Base-by-base conservation (phyloP, 2,888 invertebrate species). In the Labia minor region DNA sequence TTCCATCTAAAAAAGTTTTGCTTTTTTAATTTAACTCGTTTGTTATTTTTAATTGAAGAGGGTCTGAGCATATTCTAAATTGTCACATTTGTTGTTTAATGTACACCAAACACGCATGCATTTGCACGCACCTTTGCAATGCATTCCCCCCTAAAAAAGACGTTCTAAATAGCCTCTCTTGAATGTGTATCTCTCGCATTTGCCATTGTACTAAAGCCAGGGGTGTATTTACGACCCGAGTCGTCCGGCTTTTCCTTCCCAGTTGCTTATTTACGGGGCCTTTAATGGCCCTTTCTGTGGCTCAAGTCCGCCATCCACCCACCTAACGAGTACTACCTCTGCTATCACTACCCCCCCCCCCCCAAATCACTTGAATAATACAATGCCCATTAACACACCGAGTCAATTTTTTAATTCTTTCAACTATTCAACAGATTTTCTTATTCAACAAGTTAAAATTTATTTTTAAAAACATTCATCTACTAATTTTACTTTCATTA, bases 281-380 rank as follows among this genome's bases (percentile, higher is more conserved):
- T 16, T 49, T 49, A 49, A 49, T 49, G 49, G 49, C 6, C 16
- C 49, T 16, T 14, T 49, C 8, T 14, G 49, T 49, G 49, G 49
- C n/a, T 49, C 49, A 49, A 16, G 49, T 4, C 49, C n/a, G 4
- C 8, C 26, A 26, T 26, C 26, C 26, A 26, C 26, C 26, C 3
- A 26, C 26, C 26, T 26, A 26, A 26, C 26, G 26, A 26, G 26
- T 26, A 26, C 26, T 26, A 26, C 26, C 26, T 26, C 8, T 8
- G 8, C 26, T 8, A 3, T 8, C 26, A 26, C 26, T 8, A 26
- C 26, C 8, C 26, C n/a, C n/a, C 3, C 26, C 26, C 26, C 16
- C 49, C n/a, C 49, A 4, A 49, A 49, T 49, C 49, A 49, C 49
- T 49, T 49, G 49, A 49, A 49, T 49, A 49, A 49, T 49, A 49